Conservation (phyloP, 2,797 vertebrate species). For the Salarias fasciatus region DNA sequence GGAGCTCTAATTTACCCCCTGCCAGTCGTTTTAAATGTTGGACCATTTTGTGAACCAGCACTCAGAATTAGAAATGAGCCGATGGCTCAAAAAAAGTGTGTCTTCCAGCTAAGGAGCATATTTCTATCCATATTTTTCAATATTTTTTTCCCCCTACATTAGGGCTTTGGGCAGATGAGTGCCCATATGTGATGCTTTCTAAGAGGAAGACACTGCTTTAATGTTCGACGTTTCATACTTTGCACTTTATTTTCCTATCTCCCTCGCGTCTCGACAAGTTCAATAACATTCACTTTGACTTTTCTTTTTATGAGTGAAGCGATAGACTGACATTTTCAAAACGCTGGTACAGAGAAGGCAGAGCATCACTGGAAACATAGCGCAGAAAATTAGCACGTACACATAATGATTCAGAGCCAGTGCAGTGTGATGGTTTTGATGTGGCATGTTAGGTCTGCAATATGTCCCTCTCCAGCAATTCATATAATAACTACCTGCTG, state of each 20-base stretch:
- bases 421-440: constrained; percentile 72
- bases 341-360: constrained; percentile 9
- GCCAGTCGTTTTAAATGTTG: constrained; percentile 84
- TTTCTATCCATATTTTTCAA: constrained; percentile 77
- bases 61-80: constrained; percentile 92
- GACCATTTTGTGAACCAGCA: constrained; percentile 87
- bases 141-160: constrained; percentile 66
- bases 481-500: constrained; percentile 86
- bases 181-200: constrained; percentile 76
- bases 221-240: constrained; percentile 29
- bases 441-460: constrained; percentile 77
- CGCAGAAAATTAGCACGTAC: constrained; percentile 37
- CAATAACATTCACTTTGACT: neutral
- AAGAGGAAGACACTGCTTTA: constrained; percentile 33
- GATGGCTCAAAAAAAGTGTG: constrained; percentile 77
- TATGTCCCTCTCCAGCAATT: constrained; percentile 80
- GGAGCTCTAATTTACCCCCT: constrained; percentile 96
- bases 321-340: constrained; percentile 15
- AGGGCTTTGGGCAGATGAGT: constrained; percentile 70
- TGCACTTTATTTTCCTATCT: too few species aligned
- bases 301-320: constrained; percentile 12
- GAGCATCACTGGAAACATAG: constrained; percentile 33
- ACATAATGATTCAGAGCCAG: constrained; percentile 60
- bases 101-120: constrained; percentile 83
- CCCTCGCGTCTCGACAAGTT: constrained; percentile 4